These are phyloP conservation scores for Dunckerocampus dactyliophorus DNA, from an alignment of 2,113 vertebrate genomes.

Conservation along the genomic window DNA sequence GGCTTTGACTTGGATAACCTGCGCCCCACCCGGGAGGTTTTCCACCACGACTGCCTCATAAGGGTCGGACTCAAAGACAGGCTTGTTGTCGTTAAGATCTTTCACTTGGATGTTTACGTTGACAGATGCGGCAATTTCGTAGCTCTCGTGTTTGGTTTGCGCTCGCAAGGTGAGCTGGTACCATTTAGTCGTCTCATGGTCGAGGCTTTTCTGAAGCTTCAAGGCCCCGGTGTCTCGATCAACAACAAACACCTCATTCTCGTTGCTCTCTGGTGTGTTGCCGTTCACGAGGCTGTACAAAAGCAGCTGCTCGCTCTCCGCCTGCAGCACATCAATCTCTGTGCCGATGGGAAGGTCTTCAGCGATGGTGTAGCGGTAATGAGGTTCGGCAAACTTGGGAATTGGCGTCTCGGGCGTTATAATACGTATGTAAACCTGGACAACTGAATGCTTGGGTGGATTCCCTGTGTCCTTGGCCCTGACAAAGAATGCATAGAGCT, in stretches of 20 bases:
- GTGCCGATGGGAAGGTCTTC: slow-evolving; percentile 87
- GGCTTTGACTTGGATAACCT: slow-evolving; percentile 88
- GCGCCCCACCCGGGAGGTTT: slow-evolving; percentile 84
- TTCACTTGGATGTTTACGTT: slow-evolving; percentile 89
- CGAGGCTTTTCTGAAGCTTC: slow-evolving; percentile 88
- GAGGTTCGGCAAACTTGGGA: slow-evolving; percentile 85
- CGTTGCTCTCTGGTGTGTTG: slow-evolving; percentile 88
- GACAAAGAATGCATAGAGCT: slow-evolving; percentile 87
- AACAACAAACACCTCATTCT: slow-evolving; percentile 87
- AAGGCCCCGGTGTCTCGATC: slow-evolving; percentile 82
- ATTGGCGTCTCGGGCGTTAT: slow-evolving; percentile 80
- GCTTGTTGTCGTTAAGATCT: slow-evolving; percentile 91
- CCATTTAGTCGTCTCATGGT: slow-evolving; percentile 93
- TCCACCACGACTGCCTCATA: slow-evolving; percentile 88
- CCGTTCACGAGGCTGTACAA: slow-evolving; percentile 84
- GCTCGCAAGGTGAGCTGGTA: slow-evolving; percentile 87
- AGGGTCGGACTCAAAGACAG: slow-evolving; percentile 85
- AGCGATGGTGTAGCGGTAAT: slow-evolving; percentile 85
- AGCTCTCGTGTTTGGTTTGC: slow-evolving; percentile 71
- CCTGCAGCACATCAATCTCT: slow-evolving; percentile 85
- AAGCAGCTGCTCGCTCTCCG: slow-evolving; percentile 76
- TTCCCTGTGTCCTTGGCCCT: slow-evolving; percentile 87
- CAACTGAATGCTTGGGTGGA: slow-evolving; percentile 80
- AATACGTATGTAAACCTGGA: slow-evolving; percentile 85
- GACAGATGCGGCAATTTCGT: slow-evolving; percentile 77